Evolutionary conservation across 2,797 vertebrate genomes (phyloP).

Genomic region (Muscicapa comitata): DNA sequence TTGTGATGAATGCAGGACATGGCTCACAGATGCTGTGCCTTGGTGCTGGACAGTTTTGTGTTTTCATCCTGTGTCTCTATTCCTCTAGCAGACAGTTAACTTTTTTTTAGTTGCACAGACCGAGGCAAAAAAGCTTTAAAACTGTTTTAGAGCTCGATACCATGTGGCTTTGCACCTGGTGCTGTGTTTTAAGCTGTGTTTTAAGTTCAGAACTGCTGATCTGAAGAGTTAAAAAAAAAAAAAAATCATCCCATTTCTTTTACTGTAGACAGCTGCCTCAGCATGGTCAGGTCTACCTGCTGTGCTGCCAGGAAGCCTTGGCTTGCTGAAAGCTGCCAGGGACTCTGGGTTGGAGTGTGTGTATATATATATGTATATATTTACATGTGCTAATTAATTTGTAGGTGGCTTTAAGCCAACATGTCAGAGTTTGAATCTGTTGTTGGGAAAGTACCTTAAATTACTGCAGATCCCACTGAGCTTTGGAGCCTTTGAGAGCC

Average conservation of each 20-base stretch:
- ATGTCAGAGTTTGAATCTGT: neutral
- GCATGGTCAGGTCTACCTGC: neutral
- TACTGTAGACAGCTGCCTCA: neutral
- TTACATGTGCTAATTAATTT: neutral
- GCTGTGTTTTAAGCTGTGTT: neutral
- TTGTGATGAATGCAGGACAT: neutral
- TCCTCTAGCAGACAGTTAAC: neutral
- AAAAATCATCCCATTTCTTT: neutral
- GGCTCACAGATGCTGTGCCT: neutral
- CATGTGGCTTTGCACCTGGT: neutral
- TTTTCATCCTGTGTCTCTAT: neutral
- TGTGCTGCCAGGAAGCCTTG: neutral
- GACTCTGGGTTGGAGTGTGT: neutral
- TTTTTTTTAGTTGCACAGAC: neutral
- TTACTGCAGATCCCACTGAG: neutral
- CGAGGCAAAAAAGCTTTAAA: neutral
- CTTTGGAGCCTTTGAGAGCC: neutral
- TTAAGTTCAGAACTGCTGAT: neutral
- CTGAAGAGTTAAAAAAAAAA: neutral
- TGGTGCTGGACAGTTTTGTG: neutral
- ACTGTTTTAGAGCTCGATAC: neutral
- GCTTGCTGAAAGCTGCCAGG: neutral
- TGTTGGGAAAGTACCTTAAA: conserved; percentile 31
- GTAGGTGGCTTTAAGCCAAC: neutral
- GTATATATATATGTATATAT: neutral